phyloP scores from a whole-genome alignment of 2,113 vertebrate species.

The Ia io region DNA sequence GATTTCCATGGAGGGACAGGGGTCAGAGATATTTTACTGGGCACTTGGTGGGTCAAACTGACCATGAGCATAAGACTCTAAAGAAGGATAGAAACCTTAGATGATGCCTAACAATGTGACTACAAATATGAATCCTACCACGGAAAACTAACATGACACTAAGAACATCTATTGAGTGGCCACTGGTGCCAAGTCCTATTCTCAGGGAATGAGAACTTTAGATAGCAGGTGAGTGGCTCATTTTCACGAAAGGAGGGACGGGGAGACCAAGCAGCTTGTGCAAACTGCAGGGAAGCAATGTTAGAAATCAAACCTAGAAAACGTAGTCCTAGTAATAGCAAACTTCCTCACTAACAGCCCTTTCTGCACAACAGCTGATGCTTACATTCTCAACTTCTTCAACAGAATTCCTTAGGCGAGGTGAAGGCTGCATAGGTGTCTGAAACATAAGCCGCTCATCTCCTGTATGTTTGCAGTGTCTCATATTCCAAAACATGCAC shows the following conservation, averaged over 20 bases:
- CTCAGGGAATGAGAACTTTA: too few species aligned
- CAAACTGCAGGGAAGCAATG: accelerated
- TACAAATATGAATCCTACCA: not conserved
- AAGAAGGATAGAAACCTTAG: not conserved
- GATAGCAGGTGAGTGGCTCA: not conserved
- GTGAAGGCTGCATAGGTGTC: not conserved
- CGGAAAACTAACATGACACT: too few species aligned
- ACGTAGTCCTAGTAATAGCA: not conserved
- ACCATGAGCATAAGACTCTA: not conserved
- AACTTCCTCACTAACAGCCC: not conserved
- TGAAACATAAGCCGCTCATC: not conserved
- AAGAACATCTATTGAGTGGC: not conserved
- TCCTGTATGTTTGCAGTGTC: not conserved
- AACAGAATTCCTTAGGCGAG: not conserved
- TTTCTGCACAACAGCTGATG: too few species aligned
- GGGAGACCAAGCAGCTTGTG: not conserved
- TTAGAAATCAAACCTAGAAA: not conserved
- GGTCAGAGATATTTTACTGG: not conserved
- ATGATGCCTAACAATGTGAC: not conserved
- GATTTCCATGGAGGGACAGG: accelerated
- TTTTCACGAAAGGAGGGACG: not conserved
- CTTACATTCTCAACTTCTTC: not conserved
- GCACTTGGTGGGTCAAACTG: not conserved
- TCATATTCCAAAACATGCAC: not conserved
- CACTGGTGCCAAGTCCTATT: not conserved